Evolutionary conservation across 2,888 invertebrate species (phyloP).

Genomic region (Ganaspis brasiliensis): DNA sequence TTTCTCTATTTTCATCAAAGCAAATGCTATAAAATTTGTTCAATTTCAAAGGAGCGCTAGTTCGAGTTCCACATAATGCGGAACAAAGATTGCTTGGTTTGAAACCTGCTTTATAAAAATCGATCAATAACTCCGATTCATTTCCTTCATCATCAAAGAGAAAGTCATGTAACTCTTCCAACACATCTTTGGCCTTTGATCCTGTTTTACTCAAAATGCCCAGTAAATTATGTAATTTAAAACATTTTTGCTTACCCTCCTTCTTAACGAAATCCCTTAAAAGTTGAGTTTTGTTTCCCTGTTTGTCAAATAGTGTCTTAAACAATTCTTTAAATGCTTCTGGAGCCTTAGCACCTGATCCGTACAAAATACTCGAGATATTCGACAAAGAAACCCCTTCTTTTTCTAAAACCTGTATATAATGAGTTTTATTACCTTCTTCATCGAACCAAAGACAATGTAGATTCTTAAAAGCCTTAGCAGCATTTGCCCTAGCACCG

Average conservation of each 20-base stretch:
- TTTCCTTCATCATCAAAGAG: constrained; percentile 68
- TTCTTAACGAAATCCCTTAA: constrained; percentile 43
- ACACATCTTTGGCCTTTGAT: constrained; percentile 64
- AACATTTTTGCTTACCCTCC: constrained; percentile 56
- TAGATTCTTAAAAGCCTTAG: constrained; percentile 60
- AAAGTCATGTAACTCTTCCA: constrained; percentile 69
- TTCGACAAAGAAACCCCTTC: constrained; percentile 60
- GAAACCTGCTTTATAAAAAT: constrained; percentile 51
- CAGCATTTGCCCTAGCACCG: constrained; percentile 56
- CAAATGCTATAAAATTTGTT: constrained; percentile 60
- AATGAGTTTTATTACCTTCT: constrained; percentile 60
- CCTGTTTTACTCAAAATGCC: constrained; percentile 62
- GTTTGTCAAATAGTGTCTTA: constrained; percentile 63
- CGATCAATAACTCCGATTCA: constrained; percentile 43
- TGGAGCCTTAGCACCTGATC: constrained; percentile 59
- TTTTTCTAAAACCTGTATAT: constrained; percentile 50
- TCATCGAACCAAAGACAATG: constrained; percentile 63
- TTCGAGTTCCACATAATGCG: constrained; percentile 70
- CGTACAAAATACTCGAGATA: constrained; percentile 64
- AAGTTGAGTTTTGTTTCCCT: constrained; percentile 49
- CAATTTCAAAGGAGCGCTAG: constrained; percentile 65
- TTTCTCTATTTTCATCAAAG: constrained; percentile 48
- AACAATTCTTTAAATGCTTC: constrained; percentile 68
- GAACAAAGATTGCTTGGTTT: constrained; percentile 67
- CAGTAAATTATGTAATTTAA: constrained; percentile 63